phyloP scores from a whole-genome alignment of 1,140 invertebrate species.

The Lepidurus arcticus region DNA sequence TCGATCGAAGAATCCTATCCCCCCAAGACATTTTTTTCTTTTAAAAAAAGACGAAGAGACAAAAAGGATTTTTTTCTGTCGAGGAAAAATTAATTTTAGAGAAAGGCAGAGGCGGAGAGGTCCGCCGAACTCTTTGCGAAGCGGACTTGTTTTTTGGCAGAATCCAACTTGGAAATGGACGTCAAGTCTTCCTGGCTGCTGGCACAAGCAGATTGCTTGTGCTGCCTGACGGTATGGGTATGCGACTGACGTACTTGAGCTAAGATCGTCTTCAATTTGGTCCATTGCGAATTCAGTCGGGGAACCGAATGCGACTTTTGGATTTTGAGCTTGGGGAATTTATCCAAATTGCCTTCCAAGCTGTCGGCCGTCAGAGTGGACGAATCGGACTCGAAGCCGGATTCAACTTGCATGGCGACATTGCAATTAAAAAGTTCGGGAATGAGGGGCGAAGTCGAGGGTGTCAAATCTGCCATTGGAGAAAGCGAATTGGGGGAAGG shows the following conservation, averaged over 20 bases:
- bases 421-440: background rate
- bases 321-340: background rate
- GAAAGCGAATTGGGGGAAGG: background rate
- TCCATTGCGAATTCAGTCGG: background rate
- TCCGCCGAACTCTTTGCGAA: background rate
- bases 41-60: background rate
- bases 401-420: background rate
- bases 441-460: background rate
- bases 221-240: background rate
- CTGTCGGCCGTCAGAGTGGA: background rate
- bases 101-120: background rate
- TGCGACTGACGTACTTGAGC: background rate
- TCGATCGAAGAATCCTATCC: background rate
- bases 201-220: background rate
- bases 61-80: background rate
- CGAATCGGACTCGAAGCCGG: background rate
- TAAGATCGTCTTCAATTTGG: background rate
- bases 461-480: background rate
- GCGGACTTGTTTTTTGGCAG: background rate
- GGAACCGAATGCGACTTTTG: background rate
- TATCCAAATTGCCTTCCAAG: background rate
- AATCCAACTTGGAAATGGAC: background rate
- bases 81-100: background rate
- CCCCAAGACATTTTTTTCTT: background rate
- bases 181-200: background rate